These are phyloP conservation scores for Protomyctophum bolini DNA, from an alignment of 2,113 vertebrate genomes.

Conservation along the genomic window DNA sequence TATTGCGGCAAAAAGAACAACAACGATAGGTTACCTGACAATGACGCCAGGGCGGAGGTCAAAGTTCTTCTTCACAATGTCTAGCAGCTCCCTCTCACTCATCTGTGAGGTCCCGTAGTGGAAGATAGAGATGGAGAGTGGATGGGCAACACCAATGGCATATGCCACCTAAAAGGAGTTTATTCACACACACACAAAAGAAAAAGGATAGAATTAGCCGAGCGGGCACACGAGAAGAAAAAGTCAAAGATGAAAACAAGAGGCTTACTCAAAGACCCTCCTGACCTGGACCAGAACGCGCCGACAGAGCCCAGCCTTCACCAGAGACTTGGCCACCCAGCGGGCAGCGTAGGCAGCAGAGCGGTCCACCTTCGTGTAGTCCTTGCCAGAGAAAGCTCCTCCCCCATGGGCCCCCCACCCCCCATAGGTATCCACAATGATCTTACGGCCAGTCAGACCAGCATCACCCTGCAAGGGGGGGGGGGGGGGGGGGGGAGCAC, in stretches of 20 bases:
- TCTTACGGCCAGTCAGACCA: conserved; percentile 93
- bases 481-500: neutral
- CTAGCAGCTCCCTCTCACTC: conserved; percentile 90
- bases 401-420: conserved; percentile 97
- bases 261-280: neutral
- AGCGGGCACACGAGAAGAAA: neutral
- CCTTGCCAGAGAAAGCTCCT: conserved; percentile 95
- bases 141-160: conserved; percentile 92
- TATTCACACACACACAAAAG: neutral
- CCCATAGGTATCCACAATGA: conserved; percentile 95
- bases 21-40: conserved; percentile 84
- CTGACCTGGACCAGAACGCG: conserved; percentile 91
- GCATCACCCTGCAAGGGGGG: conserved; percentile 85
- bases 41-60: conserved; percentile 96
- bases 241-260: too few relatives aligned
- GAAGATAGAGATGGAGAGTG: conserved; percentile 95
- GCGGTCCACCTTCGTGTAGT: conserved; percentile 96
- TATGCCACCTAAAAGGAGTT: conserved; percentile 84
- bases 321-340: conserved; percentile 96
- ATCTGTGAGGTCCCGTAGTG: conserved; percentile 94
- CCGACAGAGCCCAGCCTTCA: conserved; percentile 91
- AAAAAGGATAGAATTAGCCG: neutral
- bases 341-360: conserved; percentile 95
- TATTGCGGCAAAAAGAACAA: too few relatives aligned
- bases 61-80: conserved; percentile 94